Evolutionary conservation across 1,140 invertebrate species (phyloP), one percentile per base, ranked within the genome.

Genomic region (Tribolium castaneum): DNA sequence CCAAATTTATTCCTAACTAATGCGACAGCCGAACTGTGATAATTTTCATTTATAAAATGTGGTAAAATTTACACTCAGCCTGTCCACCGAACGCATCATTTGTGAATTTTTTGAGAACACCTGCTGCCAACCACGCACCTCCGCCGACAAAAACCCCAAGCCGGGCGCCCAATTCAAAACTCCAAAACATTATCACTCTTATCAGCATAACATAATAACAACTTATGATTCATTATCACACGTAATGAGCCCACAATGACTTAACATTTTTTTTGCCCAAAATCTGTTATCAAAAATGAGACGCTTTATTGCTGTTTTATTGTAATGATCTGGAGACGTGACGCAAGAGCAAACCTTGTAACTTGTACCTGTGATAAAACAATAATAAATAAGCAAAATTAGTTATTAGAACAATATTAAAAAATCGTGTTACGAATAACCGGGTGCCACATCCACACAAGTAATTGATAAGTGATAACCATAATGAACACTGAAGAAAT

Each of bases 401-500:
- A 30, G 25, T 45, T 45, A 45, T 19, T 19, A 19, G 16, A 19
- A 19, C n/a, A 45, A 45, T 45, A 39, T 1, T 45, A 45, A 45
- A 45, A 45, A 45, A 9, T 9, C n/a, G 39, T 45, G 39, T 45
- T 45, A n/a, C 9, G 39, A 45, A 1, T 45, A n/a, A n/a, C n/a
- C n/a, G 0, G 9, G 39, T 45, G 39, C 7, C 7, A 9, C 39
- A 10, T n/a, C 51, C 6, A 52, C 12, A 7, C 2, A 52, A 52
- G 7, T 14, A 59, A 59, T 14, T 12, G 3, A 54, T 54, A 19
- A 19, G 19, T 22, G 7, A 1, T 2, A 62, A 73, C 25, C 34
- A 51, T 10, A 30, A 78, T 81, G 78, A 73, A 82, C 34, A 77
- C 76, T 39, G 75, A 91, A 78, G 94, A 95, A 86, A 88, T 95